These are phyloP conservation scores for Macroramphosus scolopax DNA, from an alignment of 2,797 vertebrate species.

Conservation along the genomic window DNA sequence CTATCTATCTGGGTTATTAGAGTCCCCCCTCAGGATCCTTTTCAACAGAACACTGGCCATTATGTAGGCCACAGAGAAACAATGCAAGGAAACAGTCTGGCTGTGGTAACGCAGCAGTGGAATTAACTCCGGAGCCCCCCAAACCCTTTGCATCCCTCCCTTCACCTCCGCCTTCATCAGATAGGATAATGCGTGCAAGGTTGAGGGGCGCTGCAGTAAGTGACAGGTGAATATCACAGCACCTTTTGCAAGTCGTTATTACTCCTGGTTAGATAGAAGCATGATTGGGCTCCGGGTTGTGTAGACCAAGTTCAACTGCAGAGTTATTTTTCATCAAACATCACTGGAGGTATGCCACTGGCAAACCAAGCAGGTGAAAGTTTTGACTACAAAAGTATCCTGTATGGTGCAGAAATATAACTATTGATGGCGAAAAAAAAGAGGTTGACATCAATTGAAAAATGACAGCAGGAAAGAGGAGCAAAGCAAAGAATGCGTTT, in stretches of 20 bases:
- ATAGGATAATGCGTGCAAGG: conserved; percentile 57
- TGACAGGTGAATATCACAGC: conserved; percentile 42
- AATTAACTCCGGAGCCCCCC: conserved; percentile 67
- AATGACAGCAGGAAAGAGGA: conserved; percentile 38
- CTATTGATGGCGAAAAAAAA: conserved; percentile 18
- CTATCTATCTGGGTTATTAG: conserved; percentile 87
- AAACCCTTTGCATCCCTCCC: conserved; percentile 17
- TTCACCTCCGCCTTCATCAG: conserved; percentile 17
- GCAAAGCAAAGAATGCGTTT: conserved; percentile 50
- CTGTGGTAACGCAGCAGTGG: conserved; percentile 45
- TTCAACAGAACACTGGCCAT: conserved; percentile 76
- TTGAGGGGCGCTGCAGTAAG: conserved; percentile 31
- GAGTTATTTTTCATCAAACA: conserved; percentile 17
- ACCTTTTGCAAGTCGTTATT: conserved; percentile 24
- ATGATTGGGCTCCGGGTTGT: conserved; percentile 13
- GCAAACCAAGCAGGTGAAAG: conserved; percentile 25
- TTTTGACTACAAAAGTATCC: conserved; percentile 17
- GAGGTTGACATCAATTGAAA: conserved; percentile 35
- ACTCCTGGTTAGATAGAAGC: background rate
- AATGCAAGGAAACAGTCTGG: conserved; percentile 58
- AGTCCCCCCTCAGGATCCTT: conserved; percentile 78
- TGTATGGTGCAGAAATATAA: conserved; percentile 28
- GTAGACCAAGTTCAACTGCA: conserved; percentile 11
- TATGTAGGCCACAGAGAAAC: conserved; percentile 84
- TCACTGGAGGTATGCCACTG: conserved; percentile 5